Percentiles rank a stretch among this genome's conserved stretches.
Evolutionary conservation across 35 echinoderm and acorn worm genomes (phyloP).

Genomic region (Apostichopus parvimensis): DNA sequence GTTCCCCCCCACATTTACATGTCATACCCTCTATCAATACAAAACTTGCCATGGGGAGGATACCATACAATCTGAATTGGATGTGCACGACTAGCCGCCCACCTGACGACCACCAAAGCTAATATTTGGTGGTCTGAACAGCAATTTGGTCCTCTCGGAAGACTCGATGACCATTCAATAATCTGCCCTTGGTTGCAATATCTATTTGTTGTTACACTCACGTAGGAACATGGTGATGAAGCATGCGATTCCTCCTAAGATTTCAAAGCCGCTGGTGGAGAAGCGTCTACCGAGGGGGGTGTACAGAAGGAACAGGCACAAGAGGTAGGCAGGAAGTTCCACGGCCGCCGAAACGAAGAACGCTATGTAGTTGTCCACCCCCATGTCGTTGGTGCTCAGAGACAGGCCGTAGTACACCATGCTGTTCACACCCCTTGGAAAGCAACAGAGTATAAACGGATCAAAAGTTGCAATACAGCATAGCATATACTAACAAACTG

Average conservation of each 20-base stretch:
- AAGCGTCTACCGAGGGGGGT: constrained; percentile 31
- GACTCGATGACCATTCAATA: no score
- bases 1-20: no score
- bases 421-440: constrained; percentile 56
- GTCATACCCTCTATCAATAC: no score
- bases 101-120: no score
- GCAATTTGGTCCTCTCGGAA: no score
- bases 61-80: no score
- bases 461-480: background rate
- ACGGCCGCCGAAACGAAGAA: constrained; percentile 58
- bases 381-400: constrained; percentile 54
- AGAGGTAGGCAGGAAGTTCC: constrained; percentile 60
- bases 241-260: constrained; percentile 51
- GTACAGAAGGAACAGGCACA: constrained; percentile 19
- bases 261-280: background rate
- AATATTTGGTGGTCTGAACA: no score
- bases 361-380: constrained; percentile 56
- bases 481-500: background rate
- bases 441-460: background rate
- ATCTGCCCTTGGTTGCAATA: no score
- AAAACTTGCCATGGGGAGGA: no score
- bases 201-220: constrained; percentile 26
- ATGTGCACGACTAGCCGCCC: no score
- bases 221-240: constrained; percentile 47
- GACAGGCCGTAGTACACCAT: constrained; percentile 68